Base-by-base conservation (phyloP, 1,140 invertebrate genomes). In the Plutomurus gul region DNA sequence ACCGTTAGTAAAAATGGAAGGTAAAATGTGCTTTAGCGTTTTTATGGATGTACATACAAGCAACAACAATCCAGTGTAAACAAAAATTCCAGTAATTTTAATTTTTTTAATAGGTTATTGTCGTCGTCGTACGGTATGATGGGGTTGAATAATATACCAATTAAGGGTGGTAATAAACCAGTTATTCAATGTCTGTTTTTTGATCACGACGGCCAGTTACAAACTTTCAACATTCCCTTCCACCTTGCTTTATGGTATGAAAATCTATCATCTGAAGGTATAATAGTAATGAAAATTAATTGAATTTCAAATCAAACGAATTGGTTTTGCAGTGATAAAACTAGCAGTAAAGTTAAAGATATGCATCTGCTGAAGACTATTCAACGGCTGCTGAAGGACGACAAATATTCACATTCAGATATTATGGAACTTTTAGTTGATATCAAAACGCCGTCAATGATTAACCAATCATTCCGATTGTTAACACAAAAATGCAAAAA, bases 151-250 rank as follows among this genome's bases (percentile, higher is more conserved):
- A 88, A 78, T 86, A 85, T 83, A 80, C 86, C 84, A 65, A 85
- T 79, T 81, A 86, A 46, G 82, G 83, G 78, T 47, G 87, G 76
- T 84, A 88, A 91, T 86, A 87, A 87, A 81, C 89, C 90, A 11
- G 87, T 89, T 51, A 91, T 92, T 85, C 91, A 92, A 56, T 93
- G 93, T 85, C 88, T 94, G 8, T 92, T 98, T 79, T 87, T 98
- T 20, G 93, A 96, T 87, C 90, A 93, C 11, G 89, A 92, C 84
- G 96, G 95, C 10, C 86, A 87, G 56, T 85, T 98, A 0, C 95
- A 93, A 85, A 92, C 93, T 84, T 89, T 98, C 76, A 88, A 89
- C 71, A 92, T 97, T 84, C 96, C 96, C 16, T 98, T 97, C 86
- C 95, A 97, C 86, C 93, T 93, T 86, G 91, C 93, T 4, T 86